Percentiles rank a stretch among this genome's conserved stretches.
phyloP scores from a whole-genome alignment of 1,140 invertebrate genomes.

The Paramacrobiotus metropolitanus region DNA sequence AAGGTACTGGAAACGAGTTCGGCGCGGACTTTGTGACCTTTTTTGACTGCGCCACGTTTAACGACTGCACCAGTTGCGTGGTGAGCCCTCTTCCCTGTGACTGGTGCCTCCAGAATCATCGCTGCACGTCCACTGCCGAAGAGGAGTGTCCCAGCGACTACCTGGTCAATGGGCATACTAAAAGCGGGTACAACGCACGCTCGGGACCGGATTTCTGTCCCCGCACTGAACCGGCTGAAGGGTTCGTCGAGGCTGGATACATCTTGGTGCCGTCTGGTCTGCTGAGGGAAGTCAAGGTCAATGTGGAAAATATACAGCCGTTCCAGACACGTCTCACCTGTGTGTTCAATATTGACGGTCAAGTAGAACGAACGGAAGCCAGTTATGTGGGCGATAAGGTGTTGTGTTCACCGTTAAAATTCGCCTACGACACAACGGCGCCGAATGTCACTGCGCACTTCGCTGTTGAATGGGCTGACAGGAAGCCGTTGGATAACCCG shows the following conservation, averaged over 20 bases:
- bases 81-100: constrained; percentile 78
- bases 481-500: constrained; percentile 77
- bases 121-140: constrained; percentile 80
- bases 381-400: constrained; percentile 48
- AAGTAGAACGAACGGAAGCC: constrained; percentile 69
- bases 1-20: constrained; percentile 56
- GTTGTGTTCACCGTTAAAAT: constrained; percentile 10
- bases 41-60: constrained; percentile 88
- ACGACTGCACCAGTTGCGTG: constrained; percentile 63
- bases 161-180: constrained; percentile 64
- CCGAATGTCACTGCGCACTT: constrained; percentile 79
- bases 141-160: constrained; percentile 85
- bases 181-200: constrained; percentile 33
- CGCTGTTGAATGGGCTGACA: constrained; percentile 81
- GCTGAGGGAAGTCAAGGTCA: constrained; percentile 64
- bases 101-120: constrained; percentile 90
- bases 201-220: constrained; percentile 79
- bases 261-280: constrained; percentile 71
- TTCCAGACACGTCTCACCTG: constrained; percentile 82
- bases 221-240: constrained; percentile 50
- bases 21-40: constrained; percentile 91
- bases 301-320: constrained; percentile 74
- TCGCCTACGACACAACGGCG: constrained; percentile 20
- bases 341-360: constrained; percentile 82
- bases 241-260: constrained; percentile 20